phyloP scores from a whole-genome alignment of 1,140 invertebrate species.

The Pantala flavescens region DNA sequence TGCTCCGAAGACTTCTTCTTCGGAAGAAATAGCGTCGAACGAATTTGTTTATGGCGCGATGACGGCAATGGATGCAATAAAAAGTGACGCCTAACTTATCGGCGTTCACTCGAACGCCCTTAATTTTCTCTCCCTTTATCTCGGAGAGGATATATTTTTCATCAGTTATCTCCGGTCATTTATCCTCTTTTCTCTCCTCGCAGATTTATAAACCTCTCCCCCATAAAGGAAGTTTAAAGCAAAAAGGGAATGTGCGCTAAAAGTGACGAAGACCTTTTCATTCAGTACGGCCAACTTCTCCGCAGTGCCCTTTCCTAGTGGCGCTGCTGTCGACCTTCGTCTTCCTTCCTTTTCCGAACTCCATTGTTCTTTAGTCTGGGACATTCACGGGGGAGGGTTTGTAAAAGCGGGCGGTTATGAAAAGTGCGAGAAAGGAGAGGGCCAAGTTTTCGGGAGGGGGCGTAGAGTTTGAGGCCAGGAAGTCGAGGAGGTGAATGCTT shows the following conservation, averaged over 20 bases:
- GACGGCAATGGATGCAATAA: no score
- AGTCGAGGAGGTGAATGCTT: background rate
- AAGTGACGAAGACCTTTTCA: background rate
- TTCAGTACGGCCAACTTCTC: constrained; percentile 3
- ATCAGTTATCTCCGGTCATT: no score
- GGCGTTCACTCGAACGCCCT: no score
- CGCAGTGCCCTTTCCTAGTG: background rate
- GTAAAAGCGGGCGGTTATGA: background rate
- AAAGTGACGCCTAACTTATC: no score
- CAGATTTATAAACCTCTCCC: no score
- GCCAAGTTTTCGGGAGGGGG: background rate
- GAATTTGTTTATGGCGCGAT: no score
- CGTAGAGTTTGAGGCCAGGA: background rate
- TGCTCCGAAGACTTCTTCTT: no score
- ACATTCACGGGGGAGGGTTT: background rate
- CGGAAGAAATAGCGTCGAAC: no score
- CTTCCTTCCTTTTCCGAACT: constrained; percentile 4
- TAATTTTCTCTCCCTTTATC: no score
- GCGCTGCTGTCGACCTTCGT: constrained; percentile 5
- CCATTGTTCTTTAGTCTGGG: constrained; percentile 5
- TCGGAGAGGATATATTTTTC: no score
- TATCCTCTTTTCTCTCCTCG: no score
- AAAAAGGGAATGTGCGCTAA: background rate
- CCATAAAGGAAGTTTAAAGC: background rate
- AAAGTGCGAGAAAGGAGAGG: constrained; percentile 2